These are phyloP conservation scores for Tetragonula carbonaria DNA, from an alignment of 2,888 invertebrate species.

Conservation along the genomic window DNA sequence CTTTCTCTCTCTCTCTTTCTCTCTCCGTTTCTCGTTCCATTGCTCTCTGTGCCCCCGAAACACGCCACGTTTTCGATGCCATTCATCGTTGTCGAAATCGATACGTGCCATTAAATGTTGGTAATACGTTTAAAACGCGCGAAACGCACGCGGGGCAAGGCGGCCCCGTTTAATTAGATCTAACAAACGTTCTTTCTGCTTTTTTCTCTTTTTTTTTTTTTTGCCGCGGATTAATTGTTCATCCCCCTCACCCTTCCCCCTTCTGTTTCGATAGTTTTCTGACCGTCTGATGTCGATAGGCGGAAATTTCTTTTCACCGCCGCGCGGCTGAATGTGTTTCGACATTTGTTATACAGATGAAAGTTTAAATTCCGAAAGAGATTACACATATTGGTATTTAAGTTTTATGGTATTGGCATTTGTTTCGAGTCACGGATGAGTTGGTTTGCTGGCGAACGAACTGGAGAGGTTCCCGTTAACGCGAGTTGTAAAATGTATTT, in stretches of 20 bases:
- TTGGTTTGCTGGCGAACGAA: neutral
- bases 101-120: constrained; percentile 71
- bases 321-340: neutral
- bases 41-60: constrained; percentile 5
- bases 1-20: neutral
- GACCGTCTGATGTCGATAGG: neutral
- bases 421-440: neutral
- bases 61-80: constrained; percentile 60
- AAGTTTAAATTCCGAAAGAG: neutral
- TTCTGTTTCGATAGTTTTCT: constrained; percentile 1
- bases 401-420: neutral
- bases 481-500: neutral
- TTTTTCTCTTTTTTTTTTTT: neutral
- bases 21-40: constrained; percentile 24
- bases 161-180: constrained; percentile 58
- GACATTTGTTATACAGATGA: neutral
- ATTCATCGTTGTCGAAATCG: constrained; percentile 74
- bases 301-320: neutral
- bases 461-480: neutral
- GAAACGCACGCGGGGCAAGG: constrained; percentile 32
- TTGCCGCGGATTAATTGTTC: constrained; percentile 21
- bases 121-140: constrained; percentile 65
- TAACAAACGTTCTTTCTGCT: constrained; percentile 56
- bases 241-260: neutral
- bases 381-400: neutral